phyloP scores from a whole-genome alignment of 2,888 invertebrate genomes.

The Melanophora roralis region DNA sequence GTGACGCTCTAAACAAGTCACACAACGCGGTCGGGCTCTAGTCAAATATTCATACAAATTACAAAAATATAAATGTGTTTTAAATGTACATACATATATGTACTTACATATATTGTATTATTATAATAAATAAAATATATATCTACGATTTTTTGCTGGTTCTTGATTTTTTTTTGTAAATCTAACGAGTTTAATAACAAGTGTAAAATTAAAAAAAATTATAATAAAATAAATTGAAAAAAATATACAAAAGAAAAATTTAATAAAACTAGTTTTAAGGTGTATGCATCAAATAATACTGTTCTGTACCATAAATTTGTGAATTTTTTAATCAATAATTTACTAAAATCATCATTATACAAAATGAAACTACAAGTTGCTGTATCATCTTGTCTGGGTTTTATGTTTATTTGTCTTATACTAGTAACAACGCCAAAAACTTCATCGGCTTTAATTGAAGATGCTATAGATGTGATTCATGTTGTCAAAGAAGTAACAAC shows the following conservation, averaged over 20 bases:
- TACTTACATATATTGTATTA: too few species aligned
- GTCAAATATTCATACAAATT: background rate
- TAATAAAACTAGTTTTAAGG: background rate
- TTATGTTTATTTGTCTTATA: slow-evolving; percentile 10
- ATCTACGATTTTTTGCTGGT: too few species aligned
- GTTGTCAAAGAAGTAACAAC: slow-evolving; percentile 80
- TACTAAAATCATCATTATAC: background rate
- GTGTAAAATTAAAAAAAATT: background rate
- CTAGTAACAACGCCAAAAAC: slow-evolving; percentile 64
- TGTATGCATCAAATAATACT: slow-evolving; percentile 4
- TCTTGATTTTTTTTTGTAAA: slow-evolving; percentile 9
- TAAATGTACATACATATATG: too few species aligned
- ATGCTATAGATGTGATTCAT: slow-evolving; percentile 81
- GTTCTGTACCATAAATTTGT: slow-evolving; percentile 15
- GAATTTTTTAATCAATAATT: background rate
- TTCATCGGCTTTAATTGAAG: slow-evolving; percentile 78
- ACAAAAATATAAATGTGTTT: background rate
- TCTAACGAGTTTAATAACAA: slow-evolving; percentile 3
- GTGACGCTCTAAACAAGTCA: slow-evolving; percentile 18
- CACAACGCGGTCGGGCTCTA: background rate
- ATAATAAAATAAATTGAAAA: background rate
- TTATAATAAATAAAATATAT: too few species aligned
- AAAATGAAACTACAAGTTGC: slow-evolving; percentile 43
- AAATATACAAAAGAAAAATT: background rate
- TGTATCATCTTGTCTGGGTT: slow-evolving; percentile 1